phyloP scores from a whole-genome alignment of 1,140 invertebrate species.

The Drosophila dunni region DNA sequence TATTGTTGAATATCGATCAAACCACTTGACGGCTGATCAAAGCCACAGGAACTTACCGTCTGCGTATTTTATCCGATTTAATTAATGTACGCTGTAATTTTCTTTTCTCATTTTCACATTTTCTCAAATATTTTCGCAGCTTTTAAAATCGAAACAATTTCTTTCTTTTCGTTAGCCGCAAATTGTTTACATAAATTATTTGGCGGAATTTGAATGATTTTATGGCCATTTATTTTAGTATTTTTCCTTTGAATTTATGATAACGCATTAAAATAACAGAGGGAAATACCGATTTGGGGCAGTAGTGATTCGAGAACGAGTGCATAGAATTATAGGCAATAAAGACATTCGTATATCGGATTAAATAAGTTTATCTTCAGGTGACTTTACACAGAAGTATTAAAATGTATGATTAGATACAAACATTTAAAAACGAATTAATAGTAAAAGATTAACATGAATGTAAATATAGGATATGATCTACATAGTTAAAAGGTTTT shows the following conservation, averaged over 20 bases:
- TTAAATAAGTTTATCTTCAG: not conserved
- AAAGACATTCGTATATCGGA: not conserved
- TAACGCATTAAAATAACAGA: slow-evolving; percentile 2
- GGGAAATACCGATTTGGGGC: not conserved
- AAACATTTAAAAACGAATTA: too few species aligned
- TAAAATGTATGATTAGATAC: too few species aligned
- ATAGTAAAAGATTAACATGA: too few species aligned
- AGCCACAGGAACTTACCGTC: slow-evolving; percentile 57
- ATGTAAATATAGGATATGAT: too few species aligned
- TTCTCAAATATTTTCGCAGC: slow-evolving; percentile 33
- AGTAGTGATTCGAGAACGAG: not conserved
- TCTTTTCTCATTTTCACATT: slow-evolving; percentile 4
- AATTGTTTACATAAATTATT: slow-evolving; percentile 29
- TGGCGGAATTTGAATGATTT: slow-evolving; percentile 7
- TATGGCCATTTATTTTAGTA: slow-evolving; percentile 7
- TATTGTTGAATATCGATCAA: slow-evolving; percentile 77
- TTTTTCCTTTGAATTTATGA: slow-evolving; percentile 6
- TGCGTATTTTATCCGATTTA: slow-evolving; percentile 73
- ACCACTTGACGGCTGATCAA: slow-evolving; percentile 79
- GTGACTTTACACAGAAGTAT: not conserved
- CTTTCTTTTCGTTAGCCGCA: not conserved
- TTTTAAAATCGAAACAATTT: slow-evolving; percentile 10
- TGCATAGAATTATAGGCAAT: not conserved
- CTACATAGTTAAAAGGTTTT: too few species aligned
- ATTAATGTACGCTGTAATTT: slow-evolving; percentile 50